Evolutionary conservation across 2,797 vertebrate species (phyloP), one percentile per base, ranked within the genome.

Genomic region (Sciurus carolinensis): DNA sequence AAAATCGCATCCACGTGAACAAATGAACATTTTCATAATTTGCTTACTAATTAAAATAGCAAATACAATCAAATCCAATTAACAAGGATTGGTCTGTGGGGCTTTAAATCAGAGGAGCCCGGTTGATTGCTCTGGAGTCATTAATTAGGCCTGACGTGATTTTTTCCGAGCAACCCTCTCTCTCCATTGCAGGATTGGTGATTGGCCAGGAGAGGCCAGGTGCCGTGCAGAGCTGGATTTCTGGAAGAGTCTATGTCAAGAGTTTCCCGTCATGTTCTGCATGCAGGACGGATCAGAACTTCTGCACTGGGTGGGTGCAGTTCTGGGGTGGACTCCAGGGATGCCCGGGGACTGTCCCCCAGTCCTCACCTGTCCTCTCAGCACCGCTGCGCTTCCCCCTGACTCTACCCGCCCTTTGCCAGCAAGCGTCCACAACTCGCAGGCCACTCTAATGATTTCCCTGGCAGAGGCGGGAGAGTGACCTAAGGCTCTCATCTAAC

Each of bases 1-100:
- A 91, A 94, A 93, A 90, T 39, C 77, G 64, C 66, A 92, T 76
- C 59, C 75, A 77, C 66, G 50, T 18, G 76, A 96, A 96, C 90
- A 97, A 96, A 97, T 95, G 97, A 97, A 96, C 88, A 91, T 95
- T 96, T 97, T 96, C 96, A 96, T 97, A 97, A 98, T 97, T 95
- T 79, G 87, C 42, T 86, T 96, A 81, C 97, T 96, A 97, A 98
- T 97, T 97, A 97, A 97, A 97, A 97, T 84, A 94, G 97, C 97
- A 97, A 97, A 98, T 97, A 97, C 96, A 96, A 96, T 97, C 95
- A 97, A 97, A 96, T 92, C 83, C 97, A 96, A 97, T 97, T 97
- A 98, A 92, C 12, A 1, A 77, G 79, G 93, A 97, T 96, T 97
- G 95, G 92, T 94, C 97, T 97, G 92, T 89, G 85, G 96, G 93